Evolutionary conservation across 2,113 vertebrate species (phyloP), one percentile per base, ranked within the genome.

Genomic region (Microcebus murinus): DNA sequence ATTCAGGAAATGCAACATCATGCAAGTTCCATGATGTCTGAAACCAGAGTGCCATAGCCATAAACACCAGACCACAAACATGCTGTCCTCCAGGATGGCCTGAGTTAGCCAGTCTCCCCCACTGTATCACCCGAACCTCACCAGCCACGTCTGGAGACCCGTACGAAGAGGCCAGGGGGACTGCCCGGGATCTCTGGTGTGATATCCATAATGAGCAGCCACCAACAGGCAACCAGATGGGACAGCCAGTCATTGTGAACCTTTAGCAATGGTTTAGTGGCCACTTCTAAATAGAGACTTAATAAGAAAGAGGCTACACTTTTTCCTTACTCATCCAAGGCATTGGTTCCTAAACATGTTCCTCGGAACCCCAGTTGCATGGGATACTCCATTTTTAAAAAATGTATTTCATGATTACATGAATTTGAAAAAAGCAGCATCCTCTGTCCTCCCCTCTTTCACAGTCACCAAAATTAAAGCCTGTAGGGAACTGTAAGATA

Each of bases 1-100:
- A 76, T 92, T 70, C 80, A 94, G n/a, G 76, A 95, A 89, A 87
- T 71, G 27, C 48, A 81, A 85, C 27, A 20, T 73, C 52, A n/a
- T 61, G 31, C 4, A 50, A 86, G 45, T 48, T 80, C 31, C 10
- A 9, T 4, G 17, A n/a, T 39, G 6, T 70, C 74, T 90, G 55
- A 94, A 81, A 90, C 31, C 31, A 81, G 67, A 74, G 57, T 15
- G 20, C 34, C 12, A 9, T n/a, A 52, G 8, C 82, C 55, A 70
- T 25, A 55, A 68, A 85, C 71, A 84, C 50, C 45, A 92, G 76
- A 52, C 21, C 6, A 18, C 25, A 6, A 68, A 68, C 42, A 42
- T n/a, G 13, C 57, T 81, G 25, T 93, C 48, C 71, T 91, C 27
- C 12, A 25, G 39, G 0, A 18, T 74, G 29, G 18, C 80, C 7